Evolutionary conservation across 2,113 vertebrate genomes (phyloP), one percentile per base, ranked within the genome.

Genomic region (Phyllostomus hastatus): DNA sequence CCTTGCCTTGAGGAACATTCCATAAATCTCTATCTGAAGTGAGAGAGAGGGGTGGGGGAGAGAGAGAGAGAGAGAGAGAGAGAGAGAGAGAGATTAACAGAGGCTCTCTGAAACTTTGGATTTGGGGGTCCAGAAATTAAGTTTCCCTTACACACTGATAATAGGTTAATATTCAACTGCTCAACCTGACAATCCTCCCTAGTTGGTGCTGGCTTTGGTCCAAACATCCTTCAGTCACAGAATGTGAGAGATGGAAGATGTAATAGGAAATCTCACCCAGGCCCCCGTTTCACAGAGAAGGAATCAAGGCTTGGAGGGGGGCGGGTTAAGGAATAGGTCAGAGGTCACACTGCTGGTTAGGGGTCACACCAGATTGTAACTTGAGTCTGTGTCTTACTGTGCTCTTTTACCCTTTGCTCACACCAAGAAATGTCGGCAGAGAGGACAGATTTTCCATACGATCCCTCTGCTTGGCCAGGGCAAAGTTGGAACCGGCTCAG

Each of bases 111-210:
- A 46, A 96, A 72, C 46, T 88, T 69, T 83, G 64, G 73, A n/a
- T 38, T 83, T 86, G 0, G 72, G 35, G n/a, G 16, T 76, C 46
- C 22, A 95, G 73, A 94, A 26, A 84, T 94, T 73, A n/a, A n/a
- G 57, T 35, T 61, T 89, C 82, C 66, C 28, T 90, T 59, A 43
- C 41, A 8, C 5, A 61, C 5, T 66, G 10, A n/a, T 41, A 90
- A 67, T 15, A 82, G 28, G 54, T 81, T 41, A 76, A 33, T 69
- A 61, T 7, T 14, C 22, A 93, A 9, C 20, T 64, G 24, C 10
- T 88, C 79, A 72, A 52, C 31, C 69, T 90, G 69, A 20, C 67
- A 86, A 73, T 69, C 57, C 33, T 85, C 5, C 50, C 19, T 81
- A 33, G 22, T 61, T 52, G 73, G 41, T 50, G 43, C 43, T 88